Base-by-base conservation (phyloP, 2,888 invertebrate species). In the Drosophila villosipedis region DNA sequence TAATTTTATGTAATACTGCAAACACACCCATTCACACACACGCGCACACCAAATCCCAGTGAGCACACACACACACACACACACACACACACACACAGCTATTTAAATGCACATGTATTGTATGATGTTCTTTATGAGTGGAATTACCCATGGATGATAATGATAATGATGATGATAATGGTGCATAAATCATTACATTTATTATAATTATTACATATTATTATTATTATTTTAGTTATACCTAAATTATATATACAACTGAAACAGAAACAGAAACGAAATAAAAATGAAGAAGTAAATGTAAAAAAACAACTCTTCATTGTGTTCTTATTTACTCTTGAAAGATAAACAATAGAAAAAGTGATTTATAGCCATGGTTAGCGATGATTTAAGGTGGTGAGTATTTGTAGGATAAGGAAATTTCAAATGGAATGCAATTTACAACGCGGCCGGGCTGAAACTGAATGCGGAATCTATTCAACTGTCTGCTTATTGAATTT, bases 221-320 rank as follows among this genome's bases (percentile, higher is more conserved):
- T 25, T 54, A 63, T 25, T 55, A 74, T 73, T 77, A 80, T 75
- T 80, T 82, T 82, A 82, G 83, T 80, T 82, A 82, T 78, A 76
- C 74, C 54, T 88, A 90, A 85, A 89, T 90, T 85, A 60, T 41
- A 31, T 16, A 73, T 41, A 68, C 69, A 68, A 58, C 54, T 61
- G 61, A 78, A 85, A 84, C 68, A 70, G 70, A 78, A 70, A 76
- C 74, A 68, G 68, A 78, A 89, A 85, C 70, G 68, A 78, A 89
- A 85, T 72, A 76, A 82, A 82, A 88, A 65, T 80, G 78, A 81
- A 83, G 78, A 90, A 75, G 73, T 84, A 90, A 88, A 85, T 83
- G 72, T 87, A 72, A 72, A 84, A 80, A 83, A 71, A n/a, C n/a
- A n/a, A n/a, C n/a, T n/a, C n/a, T n/a, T n/a, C 31, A 66, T 50